These are phyloP conservation scores for Kryptopterus vitreolus DNA, from an alignment of 2,797 vertebrate species.

Conservation along the genomic window DNA sequence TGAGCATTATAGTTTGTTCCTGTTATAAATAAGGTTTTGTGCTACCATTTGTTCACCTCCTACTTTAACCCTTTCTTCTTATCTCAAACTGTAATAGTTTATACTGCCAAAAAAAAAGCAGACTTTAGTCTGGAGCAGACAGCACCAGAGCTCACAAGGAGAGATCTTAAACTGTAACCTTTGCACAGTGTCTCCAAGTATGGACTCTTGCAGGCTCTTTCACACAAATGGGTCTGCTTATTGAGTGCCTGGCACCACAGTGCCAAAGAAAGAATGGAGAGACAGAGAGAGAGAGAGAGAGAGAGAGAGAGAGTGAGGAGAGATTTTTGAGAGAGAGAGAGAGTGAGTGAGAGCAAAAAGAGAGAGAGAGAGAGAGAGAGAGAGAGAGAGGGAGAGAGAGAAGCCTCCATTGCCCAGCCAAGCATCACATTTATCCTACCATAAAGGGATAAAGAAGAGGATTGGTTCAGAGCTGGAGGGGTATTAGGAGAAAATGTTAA, in stretches of 20 bases:
- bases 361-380: conserved; percentile 36
- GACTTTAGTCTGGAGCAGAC: conserved; percentile 38
- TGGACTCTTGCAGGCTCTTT: conserved; percentile 50
- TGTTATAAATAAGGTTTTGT: conserved; percentile 32
- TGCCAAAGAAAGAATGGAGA: conserved; percentile 48
- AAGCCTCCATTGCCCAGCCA: conserved; percentile 50
- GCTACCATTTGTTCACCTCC: not conserved
- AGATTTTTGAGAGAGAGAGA: conserved; percentile 43
- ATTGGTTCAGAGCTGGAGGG: conserved; percentile 57
- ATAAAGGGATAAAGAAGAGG: conserved; percentile 55
- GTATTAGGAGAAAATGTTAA: conserved; percentile 71
- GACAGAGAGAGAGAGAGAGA: conserved; percentile 35
- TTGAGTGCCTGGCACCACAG: conserved; percentile 52
- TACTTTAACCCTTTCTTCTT: conserved; percentile 24
- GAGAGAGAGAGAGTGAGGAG: conserved; percentile 41
- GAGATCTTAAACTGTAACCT: conserved; percentile 60
- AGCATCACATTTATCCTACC: conserved; percentile 64
- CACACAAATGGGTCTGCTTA: conserved; percentile 45
- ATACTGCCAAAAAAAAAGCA: conserved; percentile 6
- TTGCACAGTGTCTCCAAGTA: conserved; percentile 58
- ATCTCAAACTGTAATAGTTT: conserved; percentile 24
- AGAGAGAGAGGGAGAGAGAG: conserved; percentile 46
- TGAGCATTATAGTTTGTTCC: conserved; percentile 15
- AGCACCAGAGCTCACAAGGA: conserved; percentile 33
- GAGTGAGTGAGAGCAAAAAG: too few species aligned